These are phyloP conservation scores for Selene dorsalis DNA, from an alignment of 2,797 vertebrate genomes.

Conservation along the genomic window DNA sequence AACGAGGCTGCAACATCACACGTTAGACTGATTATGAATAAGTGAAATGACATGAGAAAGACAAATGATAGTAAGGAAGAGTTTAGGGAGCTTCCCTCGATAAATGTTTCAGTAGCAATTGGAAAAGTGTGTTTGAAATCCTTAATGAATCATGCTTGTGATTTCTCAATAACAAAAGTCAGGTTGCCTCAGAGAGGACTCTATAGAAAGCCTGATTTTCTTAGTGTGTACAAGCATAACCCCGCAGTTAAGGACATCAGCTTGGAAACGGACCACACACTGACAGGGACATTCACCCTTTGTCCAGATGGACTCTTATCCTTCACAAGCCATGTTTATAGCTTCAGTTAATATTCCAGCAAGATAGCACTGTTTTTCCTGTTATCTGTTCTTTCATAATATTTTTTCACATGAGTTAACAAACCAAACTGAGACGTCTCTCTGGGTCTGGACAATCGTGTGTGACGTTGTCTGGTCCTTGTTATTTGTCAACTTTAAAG, in stretches of 20 bases:
- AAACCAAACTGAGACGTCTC: constrained; percentile 29
- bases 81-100: background rate
- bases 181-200: constrained; percentile 18
- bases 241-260: constrained; percentile 67
- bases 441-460: constrained; percentile 25
- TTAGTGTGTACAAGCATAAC: constrained; percentile 56
- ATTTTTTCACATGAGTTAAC: constrained; percentile 59
- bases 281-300: constrained; percentile 73
- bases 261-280: constrained; percentile 75
- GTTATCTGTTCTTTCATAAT: constrained; percentile 58
- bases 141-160: background rate
- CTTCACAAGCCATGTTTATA: constrained; percentile 71
- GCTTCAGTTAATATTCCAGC: constrained; percentile 65
- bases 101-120: background rate
- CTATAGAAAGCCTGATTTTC: constrained; percentile 44
- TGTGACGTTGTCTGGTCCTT: constrained; percentile 30
- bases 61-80: background rate
- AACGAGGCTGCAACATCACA: background rate
- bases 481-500: constrained; percentile 24
- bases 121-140: background rate
- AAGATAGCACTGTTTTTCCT: constrained; percentile 53
- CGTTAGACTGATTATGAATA: background rate
- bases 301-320: constrained; percentile 71
- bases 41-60: background rate
- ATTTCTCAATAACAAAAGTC: background rate